These are phyloP conservation scores for Ctenicera cuprea DNA, from an alignment of 2,888 invertebrate genomes.

Conservation along the genomic window DNA sequence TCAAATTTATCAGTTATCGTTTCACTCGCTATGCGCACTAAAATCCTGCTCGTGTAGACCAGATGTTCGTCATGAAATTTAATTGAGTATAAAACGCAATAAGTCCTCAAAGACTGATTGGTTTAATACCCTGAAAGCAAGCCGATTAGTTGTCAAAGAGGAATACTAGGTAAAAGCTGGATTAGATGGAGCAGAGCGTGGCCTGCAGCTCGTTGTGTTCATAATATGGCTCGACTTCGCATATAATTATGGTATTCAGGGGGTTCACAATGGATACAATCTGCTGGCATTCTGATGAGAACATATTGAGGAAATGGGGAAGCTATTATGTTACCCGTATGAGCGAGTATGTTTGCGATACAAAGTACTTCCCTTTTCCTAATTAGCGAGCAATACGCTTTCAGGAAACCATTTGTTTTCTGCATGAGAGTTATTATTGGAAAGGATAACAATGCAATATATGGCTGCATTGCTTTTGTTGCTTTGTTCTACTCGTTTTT, in stretches of 20 bases:
- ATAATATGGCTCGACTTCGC: conserved; percentile 41
- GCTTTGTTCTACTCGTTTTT: neutral
- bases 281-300: conserved; percentile 49
- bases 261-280: conserved; percentile 55
- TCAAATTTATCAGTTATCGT: conserved; percentile 44
- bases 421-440: conserved; percentile 28
- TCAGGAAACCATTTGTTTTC: conserved; percentile 23
- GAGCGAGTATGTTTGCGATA: conserved; percentile 53
- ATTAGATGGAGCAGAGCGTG: neutral
- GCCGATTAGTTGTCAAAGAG: conserved; percentile 35
- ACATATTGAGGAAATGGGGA: conserved; percentile 50
- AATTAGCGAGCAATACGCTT: conserved; percentile 37
- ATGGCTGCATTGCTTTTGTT: neutral
- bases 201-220: conserved; percentile 22
- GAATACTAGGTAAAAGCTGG: conserved; percentile 2
- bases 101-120: conserved; percentile 43
- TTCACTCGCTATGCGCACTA: conserved; percentile 15
- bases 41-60: conserved; percentile 20
- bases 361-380: conserved; percentile 54
- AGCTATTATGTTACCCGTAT: conserved; percentile 50
- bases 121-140: conserved; percentile 37
- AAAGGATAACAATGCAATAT: conserved; percentile 11
- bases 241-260: conserved; percentile 56
- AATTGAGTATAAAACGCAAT: conserved; percentile 45
- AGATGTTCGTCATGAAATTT: conserved; percentile 37